Conservation (phyloP, 92 coral and sea anemone genomes). For the Diadumene lineata region DNA sequence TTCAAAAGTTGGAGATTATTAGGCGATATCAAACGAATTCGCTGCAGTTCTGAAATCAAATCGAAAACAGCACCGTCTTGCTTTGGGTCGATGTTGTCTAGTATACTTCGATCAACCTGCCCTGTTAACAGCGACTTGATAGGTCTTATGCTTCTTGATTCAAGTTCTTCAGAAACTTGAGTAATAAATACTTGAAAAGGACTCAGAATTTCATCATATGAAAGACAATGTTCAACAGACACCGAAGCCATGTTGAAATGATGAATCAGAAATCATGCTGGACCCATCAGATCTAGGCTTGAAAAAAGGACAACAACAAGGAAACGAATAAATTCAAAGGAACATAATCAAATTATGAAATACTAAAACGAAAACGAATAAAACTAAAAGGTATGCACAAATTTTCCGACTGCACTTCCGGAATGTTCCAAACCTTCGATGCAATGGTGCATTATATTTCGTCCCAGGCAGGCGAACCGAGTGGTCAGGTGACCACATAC, state of each 20-base stretch:
- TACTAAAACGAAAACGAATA: too few species aligned
- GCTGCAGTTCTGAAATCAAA: not conserved
- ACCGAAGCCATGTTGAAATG: not conserved
- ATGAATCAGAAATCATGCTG: not conserved
- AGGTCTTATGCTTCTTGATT: too few species aligned
- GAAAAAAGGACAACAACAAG: not conserved
- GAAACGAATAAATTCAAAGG: too few species aligned
- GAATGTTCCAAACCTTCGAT: too few species aligned
- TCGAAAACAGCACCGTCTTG: not conserved
- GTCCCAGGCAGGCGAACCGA: too few species aligned
- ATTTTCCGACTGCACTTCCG: too few species aligned
- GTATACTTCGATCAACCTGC: not conserved
- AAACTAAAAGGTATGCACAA: too few species aligned
- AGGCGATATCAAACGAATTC: not conserved
- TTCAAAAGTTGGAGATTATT: not conserved
- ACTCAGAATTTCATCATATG: not conserved
- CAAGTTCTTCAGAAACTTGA: not conserved
- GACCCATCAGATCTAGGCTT: not conserved
- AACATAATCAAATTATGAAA: too few species aligned
- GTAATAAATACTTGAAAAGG: not conserved
- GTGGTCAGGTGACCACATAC: too few species aligned
- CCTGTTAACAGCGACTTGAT: not conserved
- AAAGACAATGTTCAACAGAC: not conserved
- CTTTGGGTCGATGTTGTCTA: not conserved
- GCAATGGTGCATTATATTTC: too few species aligned